Conservation (phyloP, 2,888 invertebrate genomes). For the Amphipyra berbera region DNA sequence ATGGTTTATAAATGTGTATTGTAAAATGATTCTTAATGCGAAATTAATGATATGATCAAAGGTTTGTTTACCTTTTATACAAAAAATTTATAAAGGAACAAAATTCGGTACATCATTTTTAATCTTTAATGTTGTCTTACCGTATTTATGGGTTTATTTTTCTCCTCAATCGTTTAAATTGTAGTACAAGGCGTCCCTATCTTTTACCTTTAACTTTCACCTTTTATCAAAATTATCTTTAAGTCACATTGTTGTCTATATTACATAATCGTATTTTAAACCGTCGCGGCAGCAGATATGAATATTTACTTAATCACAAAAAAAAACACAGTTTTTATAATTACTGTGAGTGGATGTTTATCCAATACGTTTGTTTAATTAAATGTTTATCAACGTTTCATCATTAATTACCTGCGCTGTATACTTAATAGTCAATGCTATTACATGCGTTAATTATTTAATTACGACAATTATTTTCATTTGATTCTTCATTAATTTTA, state of each 20-base stretch:
- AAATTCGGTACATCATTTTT: no score
- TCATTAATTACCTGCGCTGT: constrained; percentile 35
- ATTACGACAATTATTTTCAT: constrained; percentile 34
- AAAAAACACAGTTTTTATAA: constrained; percentile 16
- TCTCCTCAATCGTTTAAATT: no score
- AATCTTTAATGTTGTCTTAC: no score
- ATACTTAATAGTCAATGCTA: constrained; percentile 39
- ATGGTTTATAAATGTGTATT: no score
- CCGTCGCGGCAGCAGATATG: constrained; percentile 5
- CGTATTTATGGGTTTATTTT: no score
- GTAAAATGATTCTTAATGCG: no score
- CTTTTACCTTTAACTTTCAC: constrained; percentile 24
- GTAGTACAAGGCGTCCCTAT: background rate
- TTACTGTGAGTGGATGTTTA: constrained; percentile 12
- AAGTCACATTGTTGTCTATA: constrained; percentile 17
- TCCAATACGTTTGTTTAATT: constrained; percentile 30
- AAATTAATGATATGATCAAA: no score
- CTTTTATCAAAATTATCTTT: constrained; percentile 24
- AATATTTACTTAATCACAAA: constrained; percentile 11
- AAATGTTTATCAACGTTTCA: constrained; percentile 21
- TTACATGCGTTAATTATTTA: constrained; percentile 28
- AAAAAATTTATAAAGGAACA: no score
- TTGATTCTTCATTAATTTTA: constrained; percentile 33
- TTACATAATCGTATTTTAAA: constrained; percentile 19
- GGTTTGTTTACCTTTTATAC: no score